Percentiles rank a stretch among this genome's conserved stretches.
Conservation (phyloP, 2,113 vertebrate genomes). For the Nothoprocta perdicaria region DNA sequence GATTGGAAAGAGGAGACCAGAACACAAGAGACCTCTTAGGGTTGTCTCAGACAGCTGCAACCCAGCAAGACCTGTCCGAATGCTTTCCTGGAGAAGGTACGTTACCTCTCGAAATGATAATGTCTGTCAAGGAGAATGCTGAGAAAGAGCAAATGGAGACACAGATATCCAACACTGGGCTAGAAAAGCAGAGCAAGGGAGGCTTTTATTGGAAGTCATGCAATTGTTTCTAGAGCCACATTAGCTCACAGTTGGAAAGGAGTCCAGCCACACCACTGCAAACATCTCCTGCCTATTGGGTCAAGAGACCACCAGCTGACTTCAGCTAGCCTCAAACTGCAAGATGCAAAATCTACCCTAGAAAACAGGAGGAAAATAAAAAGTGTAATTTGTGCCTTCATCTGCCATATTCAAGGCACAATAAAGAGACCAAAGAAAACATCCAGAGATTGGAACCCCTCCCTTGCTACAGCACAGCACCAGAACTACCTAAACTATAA, state of each 20-base stretch:
- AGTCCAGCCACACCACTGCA: not conserved
- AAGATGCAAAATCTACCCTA: not conserved
- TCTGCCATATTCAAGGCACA: not conserved
- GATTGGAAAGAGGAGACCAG: not conserved
- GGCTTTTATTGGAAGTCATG: not conserved
- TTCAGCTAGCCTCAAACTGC: not conserved
- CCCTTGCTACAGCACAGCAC: not conserved
- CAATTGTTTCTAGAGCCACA: conserved; percentile 3
- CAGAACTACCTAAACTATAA: not conserved
- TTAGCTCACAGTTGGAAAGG: conserved; percentile 44
- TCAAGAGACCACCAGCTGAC: fast-evolving
- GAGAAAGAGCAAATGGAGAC: not conserved
- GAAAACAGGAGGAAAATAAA: not conserved
- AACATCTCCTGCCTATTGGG: not conserved
- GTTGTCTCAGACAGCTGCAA: not conserved
- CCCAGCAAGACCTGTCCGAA: not conserved
- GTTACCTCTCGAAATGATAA: not conserved
- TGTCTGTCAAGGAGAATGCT: fast-evolving
- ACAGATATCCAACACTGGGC: not conserved
- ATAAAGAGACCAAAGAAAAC: not conserved
- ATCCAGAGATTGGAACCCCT: not conserved
- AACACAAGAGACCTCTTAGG: fast-evolving
- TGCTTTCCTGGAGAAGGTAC: not conserved
- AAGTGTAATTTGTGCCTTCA: not conserved
- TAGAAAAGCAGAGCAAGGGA: not conserved